Conservation (phyloP, 1,140 invertebrate species). For the Gryon sp. region DNA sequence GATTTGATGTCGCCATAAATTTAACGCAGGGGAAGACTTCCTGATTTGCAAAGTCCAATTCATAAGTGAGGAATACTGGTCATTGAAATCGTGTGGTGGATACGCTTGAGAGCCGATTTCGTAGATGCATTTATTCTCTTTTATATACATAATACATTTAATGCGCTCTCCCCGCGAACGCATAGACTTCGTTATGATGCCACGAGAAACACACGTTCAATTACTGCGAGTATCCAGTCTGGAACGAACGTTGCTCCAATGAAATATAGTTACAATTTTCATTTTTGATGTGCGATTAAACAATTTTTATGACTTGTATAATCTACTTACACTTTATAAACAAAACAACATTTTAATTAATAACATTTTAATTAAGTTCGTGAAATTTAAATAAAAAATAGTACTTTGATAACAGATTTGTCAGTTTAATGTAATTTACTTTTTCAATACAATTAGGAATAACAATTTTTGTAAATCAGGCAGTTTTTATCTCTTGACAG, state of each 20-base stretch:
- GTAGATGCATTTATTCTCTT: slow-evolving; percentile 58
- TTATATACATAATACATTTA: slow-evolving; percentile 60
- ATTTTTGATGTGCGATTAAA: background rate
- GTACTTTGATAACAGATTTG: no score
- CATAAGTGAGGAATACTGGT: background rate
- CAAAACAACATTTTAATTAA: no score
- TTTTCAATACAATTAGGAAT: no score
- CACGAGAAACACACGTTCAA: slow-evolving; percentile 69
- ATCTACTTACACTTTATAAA: no score
- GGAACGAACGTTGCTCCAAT: slow-evolving; percentile 77
- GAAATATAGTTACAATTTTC: slow-evolving; percentile 20
- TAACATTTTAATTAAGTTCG: no score
- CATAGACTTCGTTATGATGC: slow-evolving; percentile 50
- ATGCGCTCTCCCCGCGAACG: slow-evolving; percentile 40
- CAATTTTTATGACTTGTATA: no score
- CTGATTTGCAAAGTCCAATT: slow-evolving; percentile 41
- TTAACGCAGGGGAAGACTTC: slow-evolving; percentile 11
- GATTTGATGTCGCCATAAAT: slow-evolving; percentile 2
- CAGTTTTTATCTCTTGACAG: slow-evolving; percentile 6
- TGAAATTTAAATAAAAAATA: no score
- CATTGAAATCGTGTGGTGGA: slow-evolving; percentile 44
- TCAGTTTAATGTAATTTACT: background rate
- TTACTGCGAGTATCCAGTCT: slow-evolving; percentile 72
- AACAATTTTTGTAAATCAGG: background rate
- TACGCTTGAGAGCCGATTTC: slow-evolving; percentile 52